Percentiles rank a stretch among this genome's conserved stretches.
These are phyloP conservation scores for Pipistrellus kuhlii DNA, from an alignment of 2,797 vertebrate species.

Conservation along the genomic window DNA sequence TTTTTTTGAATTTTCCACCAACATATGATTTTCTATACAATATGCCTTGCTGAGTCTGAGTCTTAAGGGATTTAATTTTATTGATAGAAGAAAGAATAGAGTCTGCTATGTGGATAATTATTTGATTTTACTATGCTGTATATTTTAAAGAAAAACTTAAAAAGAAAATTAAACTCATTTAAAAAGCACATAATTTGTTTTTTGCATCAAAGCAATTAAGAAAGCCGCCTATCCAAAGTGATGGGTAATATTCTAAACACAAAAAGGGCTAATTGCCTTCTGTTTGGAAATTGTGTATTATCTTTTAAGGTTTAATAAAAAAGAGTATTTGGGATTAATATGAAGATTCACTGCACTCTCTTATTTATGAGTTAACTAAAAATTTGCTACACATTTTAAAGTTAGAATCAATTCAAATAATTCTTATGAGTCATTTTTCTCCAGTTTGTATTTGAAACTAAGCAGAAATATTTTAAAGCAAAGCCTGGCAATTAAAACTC, in stretches of 20 bases:
- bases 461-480: conserved; percentile 51
- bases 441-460: not conserved
- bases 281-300: conserved; percentile 82
- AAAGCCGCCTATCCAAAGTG: conserved; percentile 77
- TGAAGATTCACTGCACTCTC: conserved; percentile 71
- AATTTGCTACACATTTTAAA: conserved; percentile 69
- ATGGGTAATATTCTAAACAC: conserved; percentile 82
- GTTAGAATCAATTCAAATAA: conserved; percentile 72
- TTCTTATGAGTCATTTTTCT: conserved; percentile 39
- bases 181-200: conserved; percentile 84
- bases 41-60: conserved; percentile 67
- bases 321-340: conserved; percentile 80
- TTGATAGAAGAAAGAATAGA: conserved; percentile 68
- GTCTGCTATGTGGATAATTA: conserved; percentile 80
- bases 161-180: conserved; percentile 88
- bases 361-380: conserved; percentile 78
- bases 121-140: conserved; percentile 82
- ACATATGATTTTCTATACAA: conserved; percentile 61
- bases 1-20: conserved; percentile 57
- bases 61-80: conserved; percentile 77
- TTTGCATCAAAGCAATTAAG: conserved; percentile 86
- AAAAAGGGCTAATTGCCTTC: conserved; percentile 83
- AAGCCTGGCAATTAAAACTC: conserved; percentile 28
- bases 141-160: conserved; percentile 84
- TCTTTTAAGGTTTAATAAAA: conserved; percentile 84